These are phyloP conservation scores for Stichopus horrens DNA, from an alignment of 53 echinoderm and acorn worm genomes.

Conservation along the genomic window DNA sequence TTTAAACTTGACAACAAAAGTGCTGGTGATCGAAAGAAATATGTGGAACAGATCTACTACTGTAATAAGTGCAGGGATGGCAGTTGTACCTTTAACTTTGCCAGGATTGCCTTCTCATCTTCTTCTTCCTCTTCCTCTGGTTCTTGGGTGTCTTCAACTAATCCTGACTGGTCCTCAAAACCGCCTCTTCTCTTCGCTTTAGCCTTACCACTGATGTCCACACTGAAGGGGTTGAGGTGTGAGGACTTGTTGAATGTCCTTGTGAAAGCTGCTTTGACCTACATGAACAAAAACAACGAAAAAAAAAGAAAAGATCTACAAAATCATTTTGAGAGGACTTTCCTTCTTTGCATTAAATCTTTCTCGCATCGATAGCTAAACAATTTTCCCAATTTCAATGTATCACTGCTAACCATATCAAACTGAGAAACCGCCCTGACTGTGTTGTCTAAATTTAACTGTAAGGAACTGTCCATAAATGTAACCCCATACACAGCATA, in stretches of 20 bases:
- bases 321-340: no score
- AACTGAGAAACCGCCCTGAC: no score
- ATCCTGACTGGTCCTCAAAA: conserved; percentile 44
- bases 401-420: no score
- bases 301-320: not conserved
- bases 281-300: not conserved
- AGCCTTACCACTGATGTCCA: conserved; percentile 62
- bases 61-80: no score
- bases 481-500: no score
- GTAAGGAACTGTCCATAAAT: no score
- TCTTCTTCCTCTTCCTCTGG: conserved; percentile 53
- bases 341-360: no score
- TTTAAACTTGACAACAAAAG: not conserved
- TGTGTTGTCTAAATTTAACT: no score
- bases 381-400: no score
- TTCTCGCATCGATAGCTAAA: no score
- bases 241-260: conserved; percentile 83
- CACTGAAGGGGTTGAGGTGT: conserved; percentile 76
- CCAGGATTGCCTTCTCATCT: conserved; percentile 3
- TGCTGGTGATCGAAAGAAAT: no score
- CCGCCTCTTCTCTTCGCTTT: conserved; percentile 50
- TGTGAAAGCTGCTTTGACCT: conserved; percentile 95
- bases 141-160: conserved; percentile 48
- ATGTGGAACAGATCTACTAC: no score
- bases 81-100: conserved; percentile 2